These are phyloP conservation scores for Ectemnius lituratus DNA, from an alignment of 2,888 invertebrate species.

Conservation along the genomic window DNA sequence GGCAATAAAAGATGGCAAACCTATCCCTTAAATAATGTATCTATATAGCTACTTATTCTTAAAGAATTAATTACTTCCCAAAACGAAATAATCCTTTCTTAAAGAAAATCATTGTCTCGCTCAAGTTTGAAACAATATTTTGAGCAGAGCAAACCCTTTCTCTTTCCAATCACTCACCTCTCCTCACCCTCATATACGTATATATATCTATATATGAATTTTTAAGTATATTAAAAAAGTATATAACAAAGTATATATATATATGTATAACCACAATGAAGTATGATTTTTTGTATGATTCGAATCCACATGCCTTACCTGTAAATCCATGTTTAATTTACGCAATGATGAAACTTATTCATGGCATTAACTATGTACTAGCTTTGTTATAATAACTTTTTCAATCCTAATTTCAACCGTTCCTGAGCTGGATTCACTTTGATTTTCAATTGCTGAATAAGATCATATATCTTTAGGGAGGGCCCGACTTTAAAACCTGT, in stretches of 20 bases:
- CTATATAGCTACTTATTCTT: conserved; percentile 1
- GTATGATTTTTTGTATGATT: conserved; percentile 50
- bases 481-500: conserved; percentile 97
- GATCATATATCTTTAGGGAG: conserved; percentile 94
- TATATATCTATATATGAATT: conserved; percentile 17
- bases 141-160: conserved; percentile 14
- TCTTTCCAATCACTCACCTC: background rate
- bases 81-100: conserved; percentile 38
- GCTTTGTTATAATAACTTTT: conserved; percentile 82
- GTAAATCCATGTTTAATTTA: conserved; percentile 72
- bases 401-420: conserved; percentile 82
- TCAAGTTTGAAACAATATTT: conserved; percentile 12
- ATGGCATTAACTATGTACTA: conserved; percentile 61
- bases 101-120: conserved; percentile 24
- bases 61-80: conserved; percentile 15
- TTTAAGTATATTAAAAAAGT: conserved; percentile 42
- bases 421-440: conserved; percentile 88
- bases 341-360: conserved; percentile 61
- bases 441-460: conserved; percentile 93
- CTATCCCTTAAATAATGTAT: conserved; percentile 1
- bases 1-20: background rate
- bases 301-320: conserved; percentile 64
- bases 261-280: conserved; percentile 35
- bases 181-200: background rate
- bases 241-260: conserved; percentile 47